These are phyloP conservation scores for Stramonita haemastoma DNA, from an alignment of 2,888 invertebrate genomes.

Conservation along the genomic window DNA sequence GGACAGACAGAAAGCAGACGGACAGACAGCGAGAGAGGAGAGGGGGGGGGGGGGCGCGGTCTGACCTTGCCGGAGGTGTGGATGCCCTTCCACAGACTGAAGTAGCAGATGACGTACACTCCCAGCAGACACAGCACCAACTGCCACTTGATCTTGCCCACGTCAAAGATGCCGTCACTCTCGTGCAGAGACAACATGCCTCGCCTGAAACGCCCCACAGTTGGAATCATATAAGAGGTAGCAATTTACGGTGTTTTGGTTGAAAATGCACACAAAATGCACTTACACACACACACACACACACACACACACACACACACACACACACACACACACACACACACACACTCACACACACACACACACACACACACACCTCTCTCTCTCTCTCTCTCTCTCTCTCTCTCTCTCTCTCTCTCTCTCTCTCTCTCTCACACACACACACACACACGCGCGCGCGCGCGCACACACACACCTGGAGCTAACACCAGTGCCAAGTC, in stretches of 20 bases:
- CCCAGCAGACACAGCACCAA: slow-evolving; percentile 93
- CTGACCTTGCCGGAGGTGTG: slow-evolving; percentile 96
- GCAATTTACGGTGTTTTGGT: too few relatives aligned
- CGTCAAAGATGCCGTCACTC: slow-evolving; percentile 89
- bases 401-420: too few relatives aligned
- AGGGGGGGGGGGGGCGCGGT: background rate
- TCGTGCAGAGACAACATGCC: slow-evolving; percentile 79
- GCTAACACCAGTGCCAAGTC: too few relatives aligned
- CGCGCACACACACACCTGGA: too few relatives aligned
- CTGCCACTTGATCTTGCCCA: slow-evolving; percentile 96
- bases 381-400: background rate
- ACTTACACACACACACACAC: background rate
- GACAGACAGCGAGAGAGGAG: too few relatives aligned
- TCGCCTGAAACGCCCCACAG: background rate
- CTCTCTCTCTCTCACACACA: too few relatives aligned
- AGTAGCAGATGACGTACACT: slow-evolving; percentile 98
- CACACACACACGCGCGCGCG: too few relatives aligned
- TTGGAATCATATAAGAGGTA: too few relatives aligned
- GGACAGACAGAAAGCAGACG: background rate
- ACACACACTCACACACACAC: slow-evolving; percentile 21
- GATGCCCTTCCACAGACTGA: slow-evolving; percentile 99
- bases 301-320: background rate
- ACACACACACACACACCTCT: too few relatives aligned
- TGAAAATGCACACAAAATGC: background rate
- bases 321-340: slow-evolving; percentile 19